Percentiles rank a stretch among this genome's conserved stretches.
Evolutionary conservation across 2,888 invertebrate genomes (phyloP).

Genomic region (Sinhomidia bicolor): DNA sequence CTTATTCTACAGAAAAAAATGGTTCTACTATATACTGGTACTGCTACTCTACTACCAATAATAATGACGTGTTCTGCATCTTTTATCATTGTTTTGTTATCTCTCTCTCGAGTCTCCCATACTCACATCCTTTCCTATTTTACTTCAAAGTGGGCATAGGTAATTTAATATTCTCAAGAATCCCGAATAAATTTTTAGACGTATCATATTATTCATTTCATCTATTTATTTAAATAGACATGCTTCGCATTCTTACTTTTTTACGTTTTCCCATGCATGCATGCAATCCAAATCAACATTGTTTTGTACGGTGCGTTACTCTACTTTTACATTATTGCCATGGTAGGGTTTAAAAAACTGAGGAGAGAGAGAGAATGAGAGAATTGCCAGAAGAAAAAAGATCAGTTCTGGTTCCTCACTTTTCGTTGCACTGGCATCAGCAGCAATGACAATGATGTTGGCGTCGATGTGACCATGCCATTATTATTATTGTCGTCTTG

Average conservation of each 20-base stretch:
- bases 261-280: constrained; percentile 1
- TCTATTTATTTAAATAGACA: neutral
- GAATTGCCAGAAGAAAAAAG: neutral
- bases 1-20: neutral
- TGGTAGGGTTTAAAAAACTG: too few relatives aligned
- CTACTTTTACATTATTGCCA: too few relatives aligned
- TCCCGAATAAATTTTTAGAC: neutral
- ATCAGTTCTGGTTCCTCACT: neutral
- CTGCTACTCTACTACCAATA: too few relatives aligned
- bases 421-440: neutral
- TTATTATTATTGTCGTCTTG: too few relatives aligned
- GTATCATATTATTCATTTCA: too few relatives aligned
- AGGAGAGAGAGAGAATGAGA: neutral
- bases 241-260: neutral
- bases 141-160: neutral
- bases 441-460: neutral
- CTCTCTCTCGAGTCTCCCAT: neutral
- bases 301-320: neutral
- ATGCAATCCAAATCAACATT: neutral
- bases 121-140: too few relatives aligned
- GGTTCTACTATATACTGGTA: too few relatives aligned
- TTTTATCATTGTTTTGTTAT: neutral
- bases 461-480: neutral
- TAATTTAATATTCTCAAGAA: neutral
- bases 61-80: neutral